Conservation (phyloP, 2,888 invertebrate species). For the Vesta saturnalis region DNA sequence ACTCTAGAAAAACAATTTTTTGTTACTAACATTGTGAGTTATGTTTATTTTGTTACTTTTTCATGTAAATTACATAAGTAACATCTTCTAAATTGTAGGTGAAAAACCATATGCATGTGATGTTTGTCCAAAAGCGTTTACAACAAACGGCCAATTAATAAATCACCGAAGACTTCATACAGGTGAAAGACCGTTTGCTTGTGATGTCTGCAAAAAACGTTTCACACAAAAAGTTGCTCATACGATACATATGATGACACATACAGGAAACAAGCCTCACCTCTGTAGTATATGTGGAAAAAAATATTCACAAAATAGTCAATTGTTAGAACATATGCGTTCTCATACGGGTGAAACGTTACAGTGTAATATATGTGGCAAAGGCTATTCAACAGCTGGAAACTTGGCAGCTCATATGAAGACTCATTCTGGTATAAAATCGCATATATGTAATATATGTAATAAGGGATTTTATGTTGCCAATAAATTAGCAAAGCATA, state of each 20-base stretch:
- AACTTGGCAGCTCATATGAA: conserved; percentile 53
- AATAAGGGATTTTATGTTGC: conserved; percentile 50
- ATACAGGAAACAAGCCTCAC: conserved; percentile 48
- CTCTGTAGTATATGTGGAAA: conserved; percentile 50
- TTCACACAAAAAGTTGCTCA: conserved; percentile 51
- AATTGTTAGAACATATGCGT: conserved; percentile 48
- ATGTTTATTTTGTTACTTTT: neutral
- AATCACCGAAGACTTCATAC: conserved; percentile 49
- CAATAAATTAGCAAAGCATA: conserved; percentile 54
- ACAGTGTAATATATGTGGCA: conserved; percentile 48
- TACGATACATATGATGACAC: conserved; percentile 49
- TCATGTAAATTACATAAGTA: neutral
- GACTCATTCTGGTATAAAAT: conserved; percentile 49
- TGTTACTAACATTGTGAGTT: neutral
- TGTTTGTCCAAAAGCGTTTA: conserved; percentile 44
- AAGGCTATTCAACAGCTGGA: conserved; percentile 46
- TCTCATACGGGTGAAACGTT: conserved; percentile 52
- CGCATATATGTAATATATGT: conserved; percentile 50
- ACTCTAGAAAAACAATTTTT: too few species aligned
- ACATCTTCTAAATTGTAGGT: conserved; percentile 23
- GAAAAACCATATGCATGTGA: conserved; percentile 46
- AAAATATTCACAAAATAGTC: conserved; percentile 48
- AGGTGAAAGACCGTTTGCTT: conserved; percentile 55
- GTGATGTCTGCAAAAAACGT: conserved; percentile 54
- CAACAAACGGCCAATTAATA: conserved; percentile 48